Conservation (phyloP, 2,797 vertebrate genomes). For the Micrastur ruficollis region DNA sequence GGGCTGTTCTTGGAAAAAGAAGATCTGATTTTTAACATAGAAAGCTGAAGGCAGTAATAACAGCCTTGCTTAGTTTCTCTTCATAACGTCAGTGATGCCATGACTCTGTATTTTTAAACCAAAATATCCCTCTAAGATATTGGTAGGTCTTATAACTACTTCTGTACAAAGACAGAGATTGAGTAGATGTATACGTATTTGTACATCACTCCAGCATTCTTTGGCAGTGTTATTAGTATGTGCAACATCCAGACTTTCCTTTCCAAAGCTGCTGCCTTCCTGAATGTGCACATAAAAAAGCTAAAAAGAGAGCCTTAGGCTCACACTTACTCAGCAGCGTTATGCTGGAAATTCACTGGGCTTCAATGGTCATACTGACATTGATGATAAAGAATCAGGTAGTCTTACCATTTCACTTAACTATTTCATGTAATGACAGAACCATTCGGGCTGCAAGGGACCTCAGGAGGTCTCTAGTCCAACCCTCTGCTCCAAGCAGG, state of each 20-base stretch:
- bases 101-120: background rate
- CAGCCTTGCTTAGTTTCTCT: background rate
- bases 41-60: background rate
- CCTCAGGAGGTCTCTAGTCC: background rate
- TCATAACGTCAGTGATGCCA: background rate
- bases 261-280: conserved; percentile 3
- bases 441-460: background rate
- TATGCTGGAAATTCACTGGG: background rate
- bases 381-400: background rate
- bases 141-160: background rate
- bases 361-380: background rate
- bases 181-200: background rate
- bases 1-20: conserved; percentile 9
- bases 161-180: background rate
- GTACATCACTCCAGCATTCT: background rate
- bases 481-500: background rate
- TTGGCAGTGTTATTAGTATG: background rate
- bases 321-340: background rate
- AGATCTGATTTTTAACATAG: background rate
- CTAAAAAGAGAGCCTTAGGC: background rate
- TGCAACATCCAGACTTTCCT: background rate
- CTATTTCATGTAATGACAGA: background rate
- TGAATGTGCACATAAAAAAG: background rate
- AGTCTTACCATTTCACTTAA: background rate
- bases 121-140: background rate